These are phyloP conservation scores for Rhabdornis inornatus DNA, from an alignment of 2,113 vertebrate genomes.

Conservation along the genomic window DNA sequence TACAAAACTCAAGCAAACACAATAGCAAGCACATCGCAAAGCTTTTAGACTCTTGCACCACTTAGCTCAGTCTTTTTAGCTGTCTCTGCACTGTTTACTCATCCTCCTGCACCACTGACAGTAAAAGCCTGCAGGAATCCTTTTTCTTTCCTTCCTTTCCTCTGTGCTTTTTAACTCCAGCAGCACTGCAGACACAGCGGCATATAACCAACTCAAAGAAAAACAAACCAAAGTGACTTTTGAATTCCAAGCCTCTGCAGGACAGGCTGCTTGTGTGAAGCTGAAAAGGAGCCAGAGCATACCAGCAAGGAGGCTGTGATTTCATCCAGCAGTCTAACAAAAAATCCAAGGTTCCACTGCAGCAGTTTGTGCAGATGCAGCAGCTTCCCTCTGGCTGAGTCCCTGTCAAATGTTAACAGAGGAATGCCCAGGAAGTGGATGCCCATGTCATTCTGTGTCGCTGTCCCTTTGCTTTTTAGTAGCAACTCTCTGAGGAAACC, in stretches of 20 bases:
- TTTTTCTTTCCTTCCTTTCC: background rate
- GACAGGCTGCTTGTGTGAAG: background rate
- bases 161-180: background rate
- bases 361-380: constrained; percentile 25
- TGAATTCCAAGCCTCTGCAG: background rate
- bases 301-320: constrained; percentile 3
- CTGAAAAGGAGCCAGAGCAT: constrained; percentile 55
- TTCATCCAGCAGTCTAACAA: constrained; percentile 1
- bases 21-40: background rate
- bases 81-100: constrained; percentile 31
- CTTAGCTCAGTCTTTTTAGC: background rate
- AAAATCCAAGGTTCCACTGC: background rate
- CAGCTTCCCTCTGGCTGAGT: background rate
- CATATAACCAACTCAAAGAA: background rate
- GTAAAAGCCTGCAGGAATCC: background rate
- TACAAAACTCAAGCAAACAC: background rate
- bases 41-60: constrained; percentile 8
- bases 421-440: background rate
- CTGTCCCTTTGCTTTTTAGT: background rate
- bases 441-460: background rate
- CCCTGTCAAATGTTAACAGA: background rate
- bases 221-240: background rate
- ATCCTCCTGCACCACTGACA: background rate
- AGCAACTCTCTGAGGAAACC: background rate
- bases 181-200: background rate